These are phyloP conservation scores for Harlomillsia oculata DNA, from an alignment of 1,140 invertebrate species.

Conservation along the genomic window DNA sequence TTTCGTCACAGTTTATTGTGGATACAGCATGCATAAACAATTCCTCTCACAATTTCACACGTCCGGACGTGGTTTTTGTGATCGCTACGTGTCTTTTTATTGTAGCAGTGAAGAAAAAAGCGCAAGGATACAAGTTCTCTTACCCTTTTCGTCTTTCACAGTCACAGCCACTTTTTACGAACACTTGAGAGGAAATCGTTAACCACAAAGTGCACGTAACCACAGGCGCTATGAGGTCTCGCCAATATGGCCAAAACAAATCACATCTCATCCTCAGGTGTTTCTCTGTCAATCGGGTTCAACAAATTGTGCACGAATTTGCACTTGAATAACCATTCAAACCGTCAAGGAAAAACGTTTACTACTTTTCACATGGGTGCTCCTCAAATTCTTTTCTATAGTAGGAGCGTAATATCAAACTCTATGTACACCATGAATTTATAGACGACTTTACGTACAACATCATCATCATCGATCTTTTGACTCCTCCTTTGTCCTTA, in stretches of 20 bases:
- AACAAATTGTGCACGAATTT: no score
- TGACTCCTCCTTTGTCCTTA: not conserved
- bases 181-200: conserved; percentile 21
- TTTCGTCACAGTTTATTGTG: conserved; percentile 20
- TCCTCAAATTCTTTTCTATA: no score
- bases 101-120: no score
- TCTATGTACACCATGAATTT: no score
- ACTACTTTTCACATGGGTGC: no score
- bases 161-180: conserved; percentile 8
- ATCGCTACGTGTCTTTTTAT: conserved; percentile 13
- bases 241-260: no score
- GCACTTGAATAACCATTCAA: no score
- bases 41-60: conserved; percentile 23
- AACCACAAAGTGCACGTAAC: conserved; percentile 21
- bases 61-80: conserved; percentile 18
- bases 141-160: conserved; percentile 2
- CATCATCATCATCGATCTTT: not conserved
- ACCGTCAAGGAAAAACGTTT: no score
- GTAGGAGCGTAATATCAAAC: no score
- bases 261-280: no score
- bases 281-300: no score
- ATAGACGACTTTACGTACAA: not conserved
- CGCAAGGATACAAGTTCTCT: not conserved
- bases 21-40: conserved; percentile 24
- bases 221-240: no score